Evolutionary conservation across 2,888 invertebrate genomes (phyloP), one percentile per base, ranked within the genome.

Genomic region (Ernsta delagoae): DNA sequence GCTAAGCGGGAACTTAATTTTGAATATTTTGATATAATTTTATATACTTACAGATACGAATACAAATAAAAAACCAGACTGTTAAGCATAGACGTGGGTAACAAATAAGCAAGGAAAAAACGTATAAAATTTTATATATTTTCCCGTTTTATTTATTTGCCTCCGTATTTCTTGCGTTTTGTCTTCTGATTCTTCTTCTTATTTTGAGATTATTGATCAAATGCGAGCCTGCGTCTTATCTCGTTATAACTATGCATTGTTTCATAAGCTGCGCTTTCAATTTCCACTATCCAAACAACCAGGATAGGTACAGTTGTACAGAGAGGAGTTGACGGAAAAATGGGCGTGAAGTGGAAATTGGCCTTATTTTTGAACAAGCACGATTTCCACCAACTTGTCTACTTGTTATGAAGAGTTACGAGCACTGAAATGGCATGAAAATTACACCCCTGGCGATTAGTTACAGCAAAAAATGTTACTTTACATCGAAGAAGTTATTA

Each of bases 321-420:
- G 50, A 63, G 67, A 12, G 36, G 57, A 61, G 70, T 59, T 68
- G 72, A 70, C 59, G 68, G 39, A 57, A 61, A 66, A 71, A 64
- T 65, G 71, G 70, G 72, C 70, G 70, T 73, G 68, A 72, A 70
- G 62, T 43, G 71, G 41, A 70, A 77, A 80, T 81, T 80, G 77
- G 75, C 79, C 70, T 80, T 78, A 80, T 81, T 80, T 79, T 77
- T 74, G 74, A 70, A 57, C 61, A 73, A 78, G 78, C 81, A 81
- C 81, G 81, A 72, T 75, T 70, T 71, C 70, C 75, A 71, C 75
- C 72, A 77, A 70, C 72, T 75, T 75, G 73, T 74, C 75, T 73
- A 79, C 78, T 80, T 81, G 79, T 79, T 79, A 76, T 77, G 78
- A 78, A 78, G 77, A 78, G 75, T 78, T 76, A 70, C 72, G 56